Percentiles rank a stretch among this genome's conserved stretches.
phyloP scores from a whole-genome alignment of 2,888 invertebrate genomes.

The Pegoplata infirma region DNA sequence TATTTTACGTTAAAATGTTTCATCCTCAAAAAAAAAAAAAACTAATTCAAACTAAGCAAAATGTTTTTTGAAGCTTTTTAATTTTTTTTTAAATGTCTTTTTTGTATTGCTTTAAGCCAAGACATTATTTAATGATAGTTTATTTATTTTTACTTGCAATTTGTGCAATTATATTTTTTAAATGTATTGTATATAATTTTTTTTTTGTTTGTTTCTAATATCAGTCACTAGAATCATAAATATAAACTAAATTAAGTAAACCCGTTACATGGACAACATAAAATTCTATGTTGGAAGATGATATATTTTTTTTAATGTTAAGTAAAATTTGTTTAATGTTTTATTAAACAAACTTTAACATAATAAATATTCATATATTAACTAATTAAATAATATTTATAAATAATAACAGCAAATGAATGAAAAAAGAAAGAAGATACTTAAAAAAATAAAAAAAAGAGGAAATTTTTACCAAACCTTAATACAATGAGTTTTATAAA shows the following conservation, averaged over 20 bases:
- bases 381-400: not conserved
- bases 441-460: not conserved
- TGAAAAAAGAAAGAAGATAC: not conserved
- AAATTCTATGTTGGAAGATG: slow-evolving; percentile 7
- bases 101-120: slow-evolving; percentile 43
- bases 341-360: not conserved
- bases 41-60: too few species aligned
- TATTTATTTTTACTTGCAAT: slow-evolving; percentile 39
- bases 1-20: too few species aligned
- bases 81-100: slow-evolving; percentile 7
- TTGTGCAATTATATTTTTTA: slow-evolving; percentile 43
- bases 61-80: not conserved
- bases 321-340: not conserved
- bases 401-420: not conserved
- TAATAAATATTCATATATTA: not conserved
- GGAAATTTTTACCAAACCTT: not conserved
- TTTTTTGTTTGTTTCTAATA: slow-evolving; percentile 18
- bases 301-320: not conserved
- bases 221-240: slow-evolving; percentile 27
- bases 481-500: too few species aligned
- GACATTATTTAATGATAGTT: slow-evolving; percentile 5
- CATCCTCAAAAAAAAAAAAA: too few species aligned
- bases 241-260: slow-evolving; percentile 43
- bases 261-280: slow-evolving; percentile 45
- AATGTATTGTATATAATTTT: not conserved